These are phyloP conservation scores for Agrilus mali DNA, from an alignment of 2,888 invertebrate genomes.

Conservation along the genomic window DNA sequence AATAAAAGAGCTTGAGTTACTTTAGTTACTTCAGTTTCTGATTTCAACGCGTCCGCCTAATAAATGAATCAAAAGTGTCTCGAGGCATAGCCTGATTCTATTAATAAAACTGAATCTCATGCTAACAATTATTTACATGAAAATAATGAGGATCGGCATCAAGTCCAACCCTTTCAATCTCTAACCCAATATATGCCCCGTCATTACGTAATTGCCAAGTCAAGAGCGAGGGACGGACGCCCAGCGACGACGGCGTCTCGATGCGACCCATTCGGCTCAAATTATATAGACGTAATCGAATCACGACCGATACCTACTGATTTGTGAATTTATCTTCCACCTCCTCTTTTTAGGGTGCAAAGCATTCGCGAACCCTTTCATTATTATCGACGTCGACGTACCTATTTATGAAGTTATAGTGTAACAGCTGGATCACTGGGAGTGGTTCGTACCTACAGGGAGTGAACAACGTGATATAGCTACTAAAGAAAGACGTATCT, in stretches of 20 bases:
- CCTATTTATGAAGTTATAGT: not conserved
- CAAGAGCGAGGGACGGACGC: conserved; percentile 22
- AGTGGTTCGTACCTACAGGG: too few relatives aligned
- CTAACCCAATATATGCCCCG: conserved; percentile 27
- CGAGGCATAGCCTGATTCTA: too few relatives aligned
- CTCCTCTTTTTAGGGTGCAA: conserved; percentile 12
- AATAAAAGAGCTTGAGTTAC: too few relatives aligned
- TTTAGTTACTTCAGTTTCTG: too few relatives aligned
- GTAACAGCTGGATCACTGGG: not conserved
- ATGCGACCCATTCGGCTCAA: conserved; percentile 5
- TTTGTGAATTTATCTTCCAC: conserved; percentile 27
- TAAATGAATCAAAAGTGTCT: too few relatives aligned
- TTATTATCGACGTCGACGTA: not conserved
- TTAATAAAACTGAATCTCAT: conserved; percentile 1
- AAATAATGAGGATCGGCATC: conserved; percentile 10
- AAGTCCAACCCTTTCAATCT: conserved; percentile 15
- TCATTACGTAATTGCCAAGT: conserved; percentile 33
- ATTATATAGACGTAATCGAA: conserved; percentile 26
- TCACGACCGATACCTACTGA: conserved; percentile 25
- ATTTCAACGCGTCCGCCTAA: too few relatives aligned
- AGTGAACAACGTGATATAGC: too few relatives aligned
- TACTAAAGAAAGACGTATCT: too few relatives aligned
- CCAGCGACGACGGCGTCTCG: conserved; percentile 3
- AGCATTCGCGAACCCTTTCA: too few relatives aligned
- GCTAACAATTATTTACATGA: conserved; percentile 3